A percentile compares a stretch with the other conserved stretches of the same genome.
Evolutionary conservation across 2,888 invertebrate genomes (phyloP).

Genomic region (Gisinianus flammeolus): DNA sequence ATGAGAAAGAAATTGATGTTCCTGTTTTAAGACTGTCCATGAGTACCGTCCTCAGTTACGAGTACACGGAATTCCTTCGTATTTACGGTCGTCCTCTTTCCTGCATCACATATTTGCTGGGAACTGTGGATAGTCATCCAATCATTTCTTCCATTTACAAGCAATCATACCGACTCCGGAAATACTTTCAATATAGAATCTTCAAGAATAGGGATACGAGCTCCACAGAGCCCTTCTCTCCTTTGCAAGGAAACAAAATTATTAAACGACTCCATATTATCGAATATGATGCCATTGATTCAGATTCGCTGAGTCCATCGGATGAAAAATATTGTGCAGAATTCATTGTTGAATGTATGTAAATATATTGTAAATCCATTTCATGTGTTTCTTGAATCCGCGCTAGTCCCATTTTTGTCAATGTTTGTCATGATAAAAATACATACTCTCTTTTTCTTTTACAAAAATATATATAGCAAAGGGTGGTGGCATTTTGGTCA

Average conservation of each 20-base stretch:
- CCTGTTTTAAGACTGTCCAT: background rate
- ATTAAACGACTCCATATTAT: background rate
- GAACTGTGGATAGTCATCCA: background rate
- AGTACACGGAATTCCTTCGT: background rate
- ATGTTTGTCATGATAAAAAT: too few relatives aligned
- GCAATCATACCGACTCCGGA: background rate
- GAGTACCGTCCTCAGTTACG: background rate
- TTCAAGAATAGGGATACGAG: background rate
- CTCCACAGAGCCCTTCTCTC: background rate
- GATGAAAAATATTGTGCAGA: background rate
- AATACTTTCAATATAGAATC: background rate
- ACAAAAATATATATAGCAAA: background rate
- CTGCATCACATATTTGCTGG: background rate
- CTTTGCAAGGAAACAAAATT: background rate
- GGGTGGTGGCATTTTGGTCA: background rate
- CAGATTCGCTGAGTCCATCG: background rate
- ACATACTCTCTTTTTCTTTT: too few relatives aligned
- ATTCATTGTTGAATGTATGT: background rate
- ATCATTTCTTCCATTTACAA: background rate
- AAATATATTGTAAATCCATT: too few relatives aligned
- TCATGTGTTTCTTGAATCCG: too few relatives aligned
- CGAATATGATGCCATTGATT: background rate
- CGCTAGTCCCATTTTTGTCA: too few relatives aligned
- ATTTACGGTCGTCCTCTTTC: slow-evolving; percentile 6
- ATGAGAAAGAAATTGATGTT: background rate